A percentile compares a stretch with the other conserved stretches of the same genome.
Evolutionary conservation across 2,888 invertebrate genomes (phyloP).

Genomic region (Pecten maximus): DNA sequence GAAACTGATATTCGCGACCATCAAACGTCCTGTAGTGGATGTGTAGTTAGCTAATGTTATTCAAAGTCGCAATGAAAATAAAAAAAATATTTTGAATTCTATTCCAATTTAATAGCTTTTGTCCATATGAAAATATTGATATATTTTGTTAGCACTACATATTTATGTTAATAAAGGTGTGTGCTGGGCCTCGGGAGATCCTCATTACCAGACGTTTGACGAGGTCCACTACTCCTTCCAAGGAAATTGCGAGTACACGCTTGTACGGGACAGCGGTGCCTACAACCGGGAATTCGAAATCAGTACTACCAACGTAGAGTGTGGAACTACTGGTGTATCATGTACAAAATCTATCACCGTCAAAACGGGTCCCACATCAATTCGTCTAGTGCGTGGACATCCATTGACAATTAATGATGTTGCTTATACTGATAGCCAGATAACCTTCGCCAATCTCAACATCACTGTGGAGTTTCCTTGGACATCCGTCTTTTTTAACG

Average conservation of each 20-base stretch:
- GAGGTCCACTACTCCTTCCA: slow-evolving; percentile 92
- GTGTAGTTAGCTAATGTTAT: too few species aligned
- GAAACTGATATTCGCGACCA: slow-evolving; percentile 89
- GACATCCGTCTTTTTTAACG: slow-evolving; percentile 54
- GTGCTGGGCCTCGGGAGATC: slow-evolving; percentile 94
- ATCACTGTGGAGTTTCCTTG: slow-evolving; percentile 58
- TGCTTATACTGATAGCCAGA: slow-evolving; percentile 59
- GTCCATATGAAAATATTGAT: too few species aligned
- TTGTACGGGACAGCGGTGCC: slow-evolving; percentile 48
- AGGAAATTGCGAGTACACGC: slow-evolving; percentile 92
- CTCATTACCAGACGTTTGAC: slow-evolving; percentile 94
- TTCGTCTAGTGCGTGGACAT: slow-evolving; percentile 65
- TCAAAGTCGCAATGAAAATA: too few species aligned
- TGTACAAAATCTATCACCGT: slow-evolving; percentile 87
- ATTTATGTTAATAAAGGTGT: too few species aligned
- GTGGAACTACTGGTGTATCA: slow-evolving; percentile 91
- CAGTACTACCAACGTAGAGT: slow-evolving; percentile 91
- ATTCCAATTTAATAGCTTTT: too few species aligned
- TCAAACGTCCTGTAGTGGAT: slow-evolving; percentile 90
- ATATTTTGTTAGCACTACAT: too few species aligned
- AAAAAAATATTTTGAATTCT: too few species aligned
- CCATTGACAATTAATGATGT: slow-evolving; percentile 67
- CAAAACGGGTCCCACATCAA: slow-evolving; percentile 47
- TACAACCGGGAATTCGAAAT: slow-evolving; percentile 84
- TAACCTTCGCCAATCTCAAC: slow-evolving; percentile 57